Conservation (phyloP, 2,113 vertebrate genomes). For the Phrynocephalus versicolor region DNA sequence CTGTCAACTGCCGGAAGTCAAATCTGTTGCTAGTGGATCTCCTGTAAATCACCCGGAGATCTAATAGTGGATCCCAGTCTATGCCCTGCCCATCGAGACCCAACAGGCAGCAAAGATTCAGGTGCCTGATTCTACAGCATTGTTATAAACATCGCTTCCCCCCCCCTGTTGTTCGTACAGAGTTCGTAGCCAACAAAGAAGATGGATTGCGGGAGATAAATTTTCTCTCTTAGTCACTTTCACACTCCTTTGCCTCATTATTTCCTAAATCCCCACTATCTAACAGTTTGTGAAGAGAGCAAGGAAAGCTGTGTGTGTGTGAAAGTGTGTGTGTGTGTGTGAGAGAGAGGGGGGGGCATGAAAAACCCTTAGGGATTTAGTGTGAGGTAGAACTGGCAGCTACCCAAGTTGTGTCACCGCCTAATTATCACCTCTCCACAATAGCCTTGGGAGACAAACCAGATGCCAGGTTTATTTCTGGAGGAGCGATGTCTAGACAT, state of each 20-base stretch:
- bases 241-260: slow-evolving; percentile 37
- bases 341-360: slow-evolving; percentile 36
- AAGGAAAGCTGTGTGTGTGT: background rate
- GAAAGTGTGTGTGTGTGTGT: background rate
- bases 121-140: background rate
- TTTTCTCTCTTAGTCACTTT: slow-evolving; percentile 30
- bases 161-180: background rate
- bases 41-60: background rate
- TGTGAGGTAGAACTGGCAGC: slow-evolving; percentile 38
- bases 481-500: slow-evolving; percentile 59
- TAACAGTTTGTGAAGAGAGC: slow-evolving; percentile 13
- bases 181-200: slow-evolving; percentile 12
- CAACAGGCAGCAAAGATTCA: background rate
- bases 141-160: background rate
- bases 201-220: slow-evolving; percentile 30
- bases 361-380: slow-evolving; percentile 9
- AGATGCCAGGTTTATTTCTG: slow-evolving; percentile 47
- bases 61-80: background rate
- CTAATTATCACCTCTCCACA: slow-evolving; percentile 48
- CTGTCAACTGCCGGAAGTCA: too few relatives aligned
- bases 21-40: too few relatives aligned
- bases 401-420: slow-evolving; percentile 39
- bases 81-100: background rate
- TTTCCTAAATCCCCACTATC: background rate
- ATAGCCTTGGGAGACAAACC: slow-evolving; percentile 40